These are phyloP conservation scores for Temnothorax curvispinosus DNA, from an alignment of 1,140 invertebrate genomes.

Conservation along the genomic window DNA sequence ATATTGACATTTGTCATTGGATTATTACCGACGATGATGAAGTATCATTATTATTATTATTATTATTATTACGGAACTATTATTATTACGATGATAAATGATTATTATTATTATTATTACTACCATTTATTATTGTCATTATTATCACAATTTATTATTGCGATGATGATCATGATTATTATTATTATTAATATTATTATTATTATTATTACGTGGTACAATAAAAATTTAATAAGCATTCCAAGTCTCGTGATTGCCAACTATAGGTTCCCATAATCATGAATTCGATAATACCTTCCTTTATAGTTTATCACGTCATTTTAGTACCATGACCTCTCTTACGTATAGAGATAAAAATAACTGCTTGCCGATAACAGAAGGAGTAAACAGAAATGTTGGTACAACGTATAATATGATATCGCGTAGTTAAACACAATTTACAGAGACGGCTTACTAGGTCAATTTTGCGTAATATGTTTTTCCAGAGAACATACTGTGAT, in stretches of 20 bases:
- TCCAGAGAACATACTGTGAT: background rate
- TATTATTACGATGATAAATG: constrained; percentile 70
- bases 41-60: constrained; percentile 82
- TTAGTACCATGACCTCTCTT: constrained; percentile 68
- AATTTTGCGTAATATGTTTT: constrained; percentile 2
- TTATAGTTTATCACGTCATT: constrained; percentile 48
- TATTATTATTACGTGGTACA: constrained; percentile 85
- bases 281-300: background rate
- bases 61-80: constrained; percentile 77
- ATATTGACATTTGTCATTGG: constrained; percentile 83
- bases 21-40: constrained; percentile 80
- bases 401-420: constrained; percentile 3
- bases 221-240: constrained; percentile 85
- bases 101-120: constrained; percentile 79
- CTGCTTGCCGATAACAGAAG: background rate
- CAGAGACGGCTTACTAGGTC: background rate
- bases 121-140: constrained; percentile 79
- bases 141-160: constrained; percentile 75
- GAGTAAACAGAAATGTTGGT: constrained; percentile 41
- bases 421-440: constrained; percentile 2
- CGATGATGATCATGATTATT: constrained; percentile 78
- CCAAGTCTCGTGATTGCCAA: constrained; percentile 70
- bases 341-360: constrained; percentile 63
- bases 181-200: constrained; percentile 80
- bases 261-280: background rate